phyloP scores from a whole-genome alignment of 30 jellyfish, hydroid and myxozoan species.

The Aurelia sp. region DNA sequence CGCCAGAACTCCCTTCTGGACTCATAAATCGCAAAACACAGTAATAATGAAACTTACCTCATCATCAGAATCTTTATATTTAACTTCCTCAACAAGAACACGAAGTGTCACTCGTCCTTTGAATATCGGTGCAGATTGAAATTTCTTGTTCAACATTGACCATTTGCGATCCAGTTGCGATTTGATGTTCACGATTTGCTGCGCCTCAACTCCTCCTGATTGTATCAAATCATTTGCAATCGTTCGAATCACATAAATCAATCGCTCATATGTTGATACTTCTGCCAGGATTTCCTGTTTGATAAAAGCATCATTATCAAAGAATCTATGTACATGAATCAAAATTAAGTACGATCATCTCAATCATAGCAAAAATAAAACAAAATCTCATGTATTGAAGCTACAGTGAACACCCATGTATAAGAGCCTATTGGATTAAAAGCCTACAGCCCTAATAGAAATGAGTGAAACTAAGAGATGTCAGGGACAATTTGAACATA shows the following conservation, averaged over 20 bases:
- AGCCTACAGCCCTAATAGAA: too few species aligned
- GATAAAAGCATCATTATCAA: too few species aligned
- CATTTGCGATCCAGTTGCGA: slow-evolving; percentile 73
- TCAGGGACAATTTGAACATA: too few species aligned
- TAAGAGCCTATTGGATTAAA: too few species aligned
- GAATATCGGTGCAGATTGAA: slow-evolving; percentile 50
- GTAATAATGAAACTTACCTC: slow-evolving; percentile 18
- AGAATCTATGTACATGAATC: too few species aligned
- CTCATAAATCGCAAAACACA: too few species aligned
- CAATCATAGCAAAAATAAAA: too few species aligned
- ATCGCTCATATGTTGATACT: slow-evolving; percentile 61
- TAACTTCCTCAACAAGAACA: slow-evolving; percentile 68
- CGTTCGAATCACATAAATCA: slow-evolving; percentile 59
- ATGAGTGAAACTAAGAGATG: too few species aligned
- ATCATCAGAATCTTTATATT: slow-evolving; percentile 49
- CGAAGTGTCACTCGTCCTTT: slow-evolving; percentile 67
- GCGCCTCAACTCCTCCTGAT: slow-evolving; percentile 61
- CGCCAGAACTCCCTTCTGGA: too few species aligned
- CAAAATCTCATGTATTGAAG: too few species aligned
- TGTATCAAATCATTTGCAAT: slow-evolving; percentile 78
- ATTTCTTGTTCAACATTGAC: slow-evolving; percentile 45
- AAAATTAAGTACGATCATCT: too few species aligned
- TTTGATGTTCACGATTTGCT: slow-evolving; percentile 52
- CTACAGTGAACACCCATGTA: too few species aligned
- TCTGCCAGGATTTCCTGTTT: slow-evolving; percentile 69